A percentile compares a stretch with the other conserved stretches of the same genome.
Evolutionary conservation across 1,140 invertebrate species (phyloP).

Genomic region (Nebria ingens): DNA sequence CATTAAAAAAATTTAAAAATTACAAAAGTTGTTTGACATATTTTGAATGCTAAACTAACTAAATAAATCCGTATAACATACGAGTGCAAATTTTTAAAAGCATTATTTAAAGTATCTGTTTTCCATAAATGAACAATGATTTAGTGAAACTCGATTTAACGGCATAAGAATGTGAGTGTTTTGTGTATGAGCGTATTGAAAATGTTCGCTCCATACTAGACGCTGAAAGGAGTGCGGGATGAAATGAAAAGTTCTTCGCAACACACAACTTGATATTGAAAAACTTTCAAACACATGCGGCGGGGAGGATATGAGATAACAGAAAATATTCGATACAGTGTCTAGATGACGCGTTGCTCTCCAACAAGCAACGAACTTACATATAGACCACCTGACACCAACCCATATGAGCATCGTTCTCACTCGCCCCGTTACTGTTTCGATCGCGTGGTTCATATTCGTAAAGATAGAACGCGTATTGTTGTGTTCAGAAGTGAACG

Average conservation of each 20-base stretch:
- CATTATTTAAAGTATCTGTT: not conserved
- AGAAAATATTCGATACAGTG: slow-evolving; percentile 3
- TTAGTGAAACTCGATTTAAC: slow-evolving; percentile 7
- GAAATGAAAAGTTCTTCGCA: not conserved
- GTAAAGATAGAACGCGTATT: no score
- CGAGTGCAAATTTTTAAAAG: no score
- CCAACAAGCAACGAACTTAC: not conserved
- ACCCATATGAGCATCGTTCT: no score
- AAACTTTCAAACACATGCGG: slow-evolving; percentile 9
- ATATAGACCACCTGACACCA: not conserved
- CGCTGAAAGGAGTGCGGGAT: not conserved
- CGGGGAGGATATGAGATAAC: slow-evolving; percentile 4
- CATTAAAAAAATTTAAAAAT: no score
- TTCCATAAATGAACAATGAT: not conserved
- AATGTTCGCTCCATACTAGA: not conserved
- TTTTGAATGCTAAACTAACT: no score
- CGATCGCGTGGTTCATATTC: no score
- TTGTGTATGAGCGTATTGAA: no score
- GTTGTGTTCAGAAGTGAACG: no score
- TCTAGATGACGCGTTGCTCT: no score
- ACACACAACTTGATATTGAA: not conserved
- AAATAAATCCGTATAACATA: no score
- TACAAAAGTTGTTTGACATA: no score
- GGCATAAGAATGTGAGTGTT: not conserved
- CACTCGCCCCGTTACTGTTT: no score